Evolutionary conservation across 2,797 vertebrate species (phyloP), one percentile per base, ranked within the genome.

Genomic region (Takifugu rubripes): DNA sequence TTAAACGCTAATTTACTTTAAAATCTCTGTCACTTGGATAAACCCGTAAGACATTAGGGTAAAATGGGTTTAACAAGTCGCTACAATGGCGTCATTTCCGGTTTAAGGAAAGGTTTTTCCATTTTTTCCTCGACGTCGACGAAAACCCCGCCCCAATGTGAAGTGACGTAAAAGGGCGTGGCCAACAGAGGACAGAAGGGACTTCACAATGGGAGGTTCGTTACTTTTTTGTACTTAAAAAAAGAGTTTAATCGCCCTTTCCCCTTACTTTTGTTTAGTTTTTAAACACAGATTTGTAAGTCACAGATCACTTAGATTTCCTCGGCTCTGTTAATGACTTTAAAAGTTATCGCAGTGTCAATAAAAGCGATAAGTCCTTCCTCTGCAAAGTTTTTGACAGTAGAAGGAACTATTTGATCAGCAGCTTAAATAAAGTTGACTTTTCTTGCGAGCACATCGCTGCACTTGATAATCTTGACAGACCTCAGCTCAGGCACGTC

Each of bases 181-280:
- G 72, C 77, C 52, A 75, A 72, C 76, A 70, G 77, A 90, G 85
- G 84, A 70, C 86, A 84, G 82, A 78, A 54, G 69, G 52, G 84
- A 88, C 68, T 86, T 78, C 62, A 75, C 79, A 75, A 92, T 92
- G 91, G 90, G 90, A 91, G 91, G 91, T 92, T 81, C 49, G 90
- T 92, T 70, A 57, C 29, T 81, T 77, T 68, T 40, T 61, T 74
- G 21, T 24, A 51, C 29, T 24, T 29, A 25, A 61, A 64, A 46
- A 68, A 52, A 2, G 6, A 8, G 2, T 8, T 33, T 12, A 1
- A 66, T 62, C 64, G 11, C 31, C 1, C 2, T 0, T 6, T 0
- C 25, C 36, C 2, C 36, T 10, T 40, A 40, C 12, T 14, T 40
- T 14, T 14, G 8, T 40, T 40, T 14, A 5, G 36, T 14, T 40